A percentile compares a stretch with the other conserved stretches of the same genome.
Conservation (phyloP, 2,888 invertebrate species). For the Anoncus sp. region DNA sequence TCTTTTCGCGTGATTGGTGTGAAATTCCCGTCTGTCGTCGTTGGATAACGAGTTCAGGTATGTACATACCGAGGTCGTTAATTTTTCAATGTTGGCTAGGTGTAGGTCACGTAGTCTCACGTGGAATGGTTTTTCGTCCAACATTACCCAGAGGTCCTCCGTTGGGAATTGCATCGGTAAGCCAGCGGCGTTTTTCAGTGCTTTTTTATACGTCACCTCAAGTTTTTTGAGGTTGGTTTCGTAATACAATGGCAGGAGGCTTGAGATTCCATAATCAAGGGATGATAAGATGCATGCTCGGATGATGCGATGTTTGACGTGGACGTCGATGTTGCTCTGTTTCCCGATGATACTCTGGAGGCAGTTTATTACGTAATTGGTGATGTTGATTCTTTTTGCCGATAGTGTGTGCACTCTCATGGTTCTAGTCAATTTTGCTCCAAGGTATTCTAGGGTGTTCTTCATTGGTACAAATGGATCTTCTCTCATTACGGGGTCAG, state of each 20-base stretch:
- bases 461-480: background rate
- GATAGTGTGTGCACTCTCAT: conserved; percentile 17
- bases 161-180: conserved; percentile 7
- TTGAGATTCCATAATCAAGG: conserved; percentile 24
- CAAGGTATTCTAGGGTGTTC: conserved; percentile 26
- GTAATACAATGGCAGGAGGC: conserved; percentile 27
- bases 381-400: conserved; percentile 19
- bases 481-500: conserved; percentile 9
- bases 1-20: conserved; percentile 13
- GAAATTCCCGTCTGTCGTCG: conserved; percentile 10
- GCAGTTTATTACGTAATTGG: conserved; percentile 24
- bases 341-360: conserved; percentile 30
- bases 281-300: conserved; percentile 22
- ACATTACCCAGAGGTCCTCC: conserved; percentile 17
- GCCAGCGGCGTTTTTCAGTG: conserved; percentile 18
- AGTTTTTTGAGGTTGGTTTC: conserved; percentile 34
- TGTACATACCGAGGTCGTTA: background rate
- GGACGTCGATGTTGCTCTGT: conserved; percentile 24
- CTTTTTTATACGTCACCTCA: conserved; percentile 26
- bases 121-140: conserved; percentile 21
- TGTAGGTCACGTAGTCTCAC: conserved; percentile 2
- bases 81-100: conserved; percentile 4
- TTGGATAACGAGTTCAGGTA: conserved; percentile 3
- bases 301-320: conserved; percentile 28
- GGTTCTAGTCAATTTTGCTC: conserved; percentile 19